Evolutionary conservation across 2,113 vertebrate genomes (phyloP).

Genomic region (Accipiter virgatus): DNA sequence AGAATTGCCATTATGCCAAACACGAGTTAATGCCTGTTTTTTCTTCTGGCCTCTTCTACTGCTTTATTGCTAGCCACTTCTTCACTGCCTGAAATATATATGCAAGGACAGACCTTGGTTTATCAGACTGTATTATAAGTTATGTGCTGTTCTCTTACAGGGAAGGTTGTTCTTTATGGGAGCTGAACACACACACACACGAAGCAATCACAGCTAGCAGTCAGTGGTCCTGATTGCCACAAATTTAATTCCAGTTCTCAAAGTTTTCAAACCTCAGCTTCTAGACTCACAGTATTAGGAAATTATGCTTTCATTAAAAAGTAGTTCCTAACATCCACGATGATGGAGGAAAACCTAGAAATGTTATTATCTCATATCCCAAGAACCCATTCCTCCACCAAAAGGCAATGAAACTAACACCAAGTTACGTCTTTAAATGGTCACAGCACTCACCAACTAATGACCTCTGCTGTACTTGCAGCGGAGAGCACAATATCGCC

Average conservation of each 20-base stretch:
- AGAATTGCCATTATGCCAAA: background rate
- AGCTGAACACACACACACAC: background rate
- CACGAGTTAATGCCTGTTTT: background rate
- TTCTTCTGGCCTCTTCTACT: background rate
- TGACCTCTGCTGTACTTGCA: accelerated
- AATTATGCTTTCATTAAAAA: background rate
- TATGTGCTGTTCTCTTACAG: background rate
- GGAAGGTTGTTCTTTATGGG: background rate
- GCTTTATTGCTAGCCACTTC: background rate
- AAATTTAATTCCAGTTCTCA: background rate
- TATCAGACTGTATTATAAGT: accelerated
- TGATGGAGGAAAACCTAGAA: background rate
- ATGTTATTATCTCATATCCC: background rate
- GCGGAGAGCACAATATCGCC: background rate
- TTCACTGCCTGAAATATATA: background rate
- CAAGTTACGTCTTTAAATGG: background rate
- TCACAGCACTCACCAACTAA: background rate
- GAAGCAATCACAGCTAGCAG: background rate
- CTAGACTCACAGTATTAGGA: background rate
- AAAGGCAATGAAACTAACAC: background rate
- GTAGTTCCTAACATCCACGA: background rate
- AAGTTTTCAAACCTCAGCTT: background rate
- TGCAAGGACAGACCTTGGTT: background rate
- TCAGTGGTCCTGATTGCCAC: background rate
- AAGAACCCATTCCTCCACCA: background rate